Percentiles rank a stretch among this genome's conserved stretches.
These are phyloP conservation scores for Nothoprocta perdicaria DNA, from an alignment of 2,113 vertebrate species.

Conservation along the genomic window DNA sequence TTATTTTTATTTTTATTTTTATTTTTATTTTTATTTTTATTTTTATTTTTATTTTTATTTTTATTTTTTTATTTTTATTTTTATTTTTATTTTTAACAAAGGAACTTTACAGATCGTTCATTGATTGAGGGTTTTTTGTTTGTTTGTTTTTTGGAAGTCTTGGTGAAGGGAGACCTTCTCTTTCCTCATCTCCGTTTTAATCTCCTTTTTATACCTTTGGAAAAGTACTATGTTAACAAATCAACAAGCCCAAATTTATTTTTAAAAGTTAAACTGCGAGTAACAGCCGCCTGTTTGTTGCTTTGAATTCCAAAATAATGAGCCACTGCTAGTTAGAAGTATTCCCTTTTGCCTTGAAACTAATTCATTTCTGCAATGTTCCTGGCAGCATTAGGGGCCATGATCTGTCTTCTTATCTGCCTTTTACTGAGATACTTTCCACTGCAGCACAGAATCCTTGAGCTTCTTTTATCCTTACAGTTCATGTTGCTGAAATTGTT, in stretches of 20 bases:
- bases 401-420: background rate
- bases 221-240: background rate
- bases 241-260: background rate
- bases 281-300: background rate
- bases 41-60: no score
- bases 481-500: background rate
- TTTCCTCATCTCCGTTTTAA: background rate
- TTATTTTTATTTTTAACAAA: background rate
- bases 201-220: background rate
- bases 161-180: background rate
- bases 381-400: background rate
- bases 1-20: no score
- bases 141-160: background rate
- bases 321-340: background rate
- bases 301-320: background rate
- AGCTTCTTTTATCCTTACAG: background rate
- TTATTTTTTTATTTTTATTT: no score
- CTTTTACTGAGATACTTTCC: background rate
- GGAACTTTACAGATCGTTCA: background rate
- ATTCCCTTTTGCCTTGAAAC: background rate
- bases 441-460: background rate
- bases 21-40: no score
- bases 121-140: background rate
- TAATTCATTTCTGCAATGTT: background rate
- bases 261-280: background rate